Percentiles rank a stretch among this genome's conserved stretches.
These are phyloP conservation scores for Syngnathus acus DNA, from an alignment of 2,797 vertebrate genomes.

Conservation along the genomic window DNA sequence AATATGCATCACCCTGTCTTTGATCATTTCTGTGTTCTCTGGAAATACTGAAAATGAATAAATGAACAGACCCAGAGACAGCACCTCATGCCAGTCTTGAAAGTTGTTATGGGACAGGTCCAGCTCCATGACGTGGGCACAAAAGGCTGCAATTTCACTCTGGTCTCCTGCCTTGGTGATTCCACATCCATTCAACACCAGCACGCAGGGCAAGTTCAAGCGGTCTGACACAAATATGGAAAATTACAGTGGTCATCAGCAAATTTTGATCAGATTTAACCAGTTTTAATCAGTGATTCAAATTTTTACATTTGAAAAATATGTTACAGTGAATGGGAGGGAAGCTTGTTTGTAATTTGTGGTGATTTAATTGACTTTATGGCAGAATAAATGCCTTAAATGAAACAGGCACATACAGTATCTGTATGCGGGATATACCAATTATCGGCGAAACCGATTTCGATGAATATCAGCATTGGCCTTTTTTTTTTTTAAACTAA, in stretches of 20 bases:
- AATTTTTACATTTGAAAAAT: too few species aligned
- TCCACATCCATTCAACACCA: constrained; percentile 88
- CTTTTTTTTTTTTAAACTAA: too few species aligned
- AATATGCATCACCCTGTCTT: neutral
- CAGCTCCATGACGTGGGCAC: constrained; percentile 90
- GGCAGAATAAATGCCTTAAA: too few species aligned
- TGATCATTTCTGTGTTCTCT: neutral
- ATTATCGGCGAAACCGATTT: too few species aligned
- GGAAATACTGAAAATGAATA: neutral
- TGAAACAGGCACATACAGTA: too few species aligned
- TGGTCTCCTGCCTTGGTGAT: constrained; percentile 90
- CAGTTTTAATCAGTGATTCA: too few species aligned
- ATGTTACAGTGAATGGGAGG: too few species aligned
- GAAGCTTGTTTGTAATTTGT: too few species aligned
- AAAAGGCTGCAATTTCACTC: constrained; percentile 91
- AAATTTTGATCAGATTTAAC: too few species aligned
- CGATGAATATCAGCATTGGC: too few species aligned
- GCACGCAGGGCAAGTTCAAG: constrained; percentile 89
- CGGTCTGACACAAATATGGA: constrained; percentile 70
- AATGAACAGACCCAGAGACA: constrained; percentile 10
- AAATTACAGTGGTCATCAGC: neutral
- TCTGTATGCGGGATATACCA: too few species aligned
- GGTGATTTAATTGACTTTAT: neutral
- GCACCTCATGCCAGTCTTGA: constrained; percentile 92
- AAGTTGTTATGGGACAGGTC: constrained; percentile 95